Evolutionary conservation across 92 coral and sea anemone genomes (phyloP).

Genomic region (Hydrozoanthus gracilis): DNA sequence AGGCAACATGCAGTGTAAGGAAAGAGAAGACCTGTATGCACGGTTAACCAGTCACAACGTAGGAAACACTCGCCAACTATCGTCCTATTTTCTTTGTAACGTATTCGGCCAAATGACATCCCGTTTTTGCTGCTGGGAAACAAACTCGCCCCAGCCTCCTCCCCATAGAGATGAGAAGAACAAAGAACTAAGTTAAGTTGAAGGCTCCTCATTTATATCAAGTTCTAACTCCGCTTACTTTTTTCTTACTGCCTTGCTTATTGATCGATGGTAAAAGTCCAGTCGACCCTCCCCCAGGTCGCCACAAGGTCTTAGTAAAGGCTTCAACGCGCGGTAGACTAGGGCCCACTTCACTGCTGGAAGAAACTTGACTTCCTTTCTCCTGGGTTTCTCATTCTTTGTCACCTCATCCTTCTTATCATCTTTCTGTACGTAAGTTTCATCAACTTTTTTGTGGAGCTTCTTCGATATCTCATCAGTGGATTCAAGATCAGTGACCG

Average conservation of each 20-base stretch:
- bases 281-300: conserved; percentile 99
- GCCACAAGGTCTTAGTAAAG: conserved; percentile 96
- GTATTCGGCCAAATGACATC: no score
- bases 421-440: conserved; percentile 80
- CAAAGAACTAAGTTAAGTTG: no score
- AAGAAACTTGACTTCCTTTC: conserved; percentile 71
- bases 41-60: no score
- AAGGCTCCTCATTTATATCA: neutral
- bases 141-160: no score
- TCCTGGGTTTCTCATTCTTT: conserved; percentile 29
- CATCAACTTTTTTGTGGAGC: conserved; percentile 88
- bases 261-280: conserved; percentile 97
- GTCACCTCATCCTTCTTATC: neutral
- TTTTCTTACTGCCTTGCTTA: conserved; percentile 94
- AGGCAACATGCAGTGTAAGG: no score
- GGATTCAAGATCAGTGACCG: neutral
- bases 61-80: no score
- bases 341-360: conserved; percentile 98
- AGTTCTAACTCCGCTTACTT: conserved; percentile 62
- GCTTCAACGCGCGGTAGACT: conserved; percentile 97
- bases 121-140: no score
- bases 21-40: no score
- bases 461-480: conserved; percentile 69
- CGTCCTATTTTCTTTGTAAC: no score
- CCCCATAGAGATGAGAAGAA: no score